Evolutionary conservation across 1,140 invertebrate genomes (phyloP).

Genomic region (Linepithema humile): DNA sequence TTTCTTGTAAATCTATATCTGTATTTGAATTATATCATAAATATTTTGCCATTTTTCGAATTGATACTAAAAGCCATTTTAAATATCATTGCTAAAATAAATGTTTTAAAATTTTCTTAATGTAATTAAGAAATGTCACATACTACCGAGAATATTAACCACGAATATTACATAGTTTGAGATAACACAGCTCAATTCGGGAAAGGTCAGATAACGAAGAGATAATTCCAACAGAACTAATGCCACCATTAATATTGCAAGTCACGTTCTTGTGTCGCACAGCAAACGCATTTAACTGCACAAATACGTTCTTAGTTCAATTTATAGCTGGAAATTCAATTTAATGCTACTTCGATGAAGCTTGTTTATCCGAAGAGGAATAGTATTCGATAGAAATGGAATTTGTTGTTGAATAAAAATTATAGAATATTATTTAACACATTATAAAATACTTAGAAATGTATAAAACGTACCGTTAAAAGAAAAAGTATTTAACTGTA

Average conservation of each 20-base stretch:
- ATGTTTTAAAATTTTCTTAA: too few species aligned
- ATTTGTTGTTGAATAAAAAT: conserved; percentile 8
- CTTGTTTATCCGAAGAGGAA: conserved; percentile 21
- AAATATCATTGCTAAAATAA: too few species aligned
- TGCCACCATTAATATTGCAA: conserved; percentile 25
- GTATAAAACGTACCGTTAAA: not conserved
- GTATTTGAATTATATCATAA: not conserved
- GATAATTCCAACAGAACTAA: conserved; percentile 23
- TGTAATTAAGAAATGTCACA: not conserved
- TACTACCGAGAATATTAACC: not conserved
- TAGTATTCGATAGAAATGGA: not conserved
- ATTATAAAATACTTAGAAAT: not conserved
- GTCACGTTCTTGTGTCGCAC: conserved; percentile 27
- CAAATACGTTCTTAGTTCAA: conserved; percentile 21
- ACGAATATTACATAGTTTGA: not conserved
- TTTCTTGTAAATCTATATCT: not conserved
- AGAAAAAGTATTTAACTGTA: not conserved
- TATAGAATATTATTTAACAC: not conserved
- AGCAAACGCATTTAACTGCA: conserved; percentile 25
- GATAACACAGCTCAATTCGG: not conserved
- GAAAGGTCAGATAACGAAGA: conserved; percentile 1
- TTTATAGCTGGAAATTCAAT: conserved; percentile 34
- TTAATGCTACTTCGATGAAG: conserved; percentile 11
- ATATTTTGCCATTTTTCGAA: not conserved
- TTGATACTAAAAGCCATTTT: not conserved